phyloP scores from a whole-genome alignment of 2,888 invertebrate genomes.

The Archips crataeganus region DNA sequence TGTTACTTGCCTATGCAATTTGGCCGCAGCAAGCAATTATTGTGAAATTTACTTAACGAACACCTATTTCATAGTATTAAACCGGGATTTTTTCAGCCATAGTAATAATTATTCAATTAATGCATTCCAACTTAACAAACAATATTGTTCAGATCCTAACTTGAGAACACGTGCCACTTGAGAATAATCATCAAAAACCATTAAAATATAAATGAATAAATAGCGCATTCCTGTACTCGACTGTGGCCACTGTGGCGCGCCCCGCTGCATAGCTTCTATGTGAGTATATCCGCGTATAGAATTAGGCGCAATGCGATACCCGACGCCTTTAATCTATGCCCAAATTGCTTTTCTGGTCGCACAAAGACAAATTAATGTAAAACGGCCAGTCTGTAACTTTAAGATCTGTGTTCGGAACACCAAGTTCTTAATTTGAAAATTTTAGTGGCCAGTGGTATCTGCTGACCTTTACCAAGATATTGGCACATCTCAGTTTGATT shows the following conservation, averaged over 20 bases:
- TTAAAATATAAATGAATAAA: conserved; percentile 1
- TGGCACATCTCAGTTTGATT: no score
- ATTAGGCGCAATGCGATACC: conserved; percentile 60
- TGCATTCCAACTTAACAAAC: no score
- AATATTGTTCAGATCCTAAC: no score
- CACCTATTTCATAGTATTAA: no score
- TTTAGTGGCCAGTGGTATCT: not conserved
- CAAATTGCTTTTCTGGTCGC: conserved; percentile 18
- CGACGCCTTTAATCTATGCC: conserved; percentile 43
- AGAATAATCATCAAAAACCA: not conserved
- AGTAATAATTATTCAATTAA: no score
- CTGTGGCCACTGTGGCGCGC: conserved; percentile 53
- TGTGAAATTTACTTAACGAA: no score
- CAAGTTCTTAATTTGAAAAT: not conserved
- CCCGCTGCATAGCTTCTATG: conserved; percentile 57
- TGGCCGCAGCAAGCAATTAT: no score
- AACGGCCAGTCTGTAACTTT: not conserved
- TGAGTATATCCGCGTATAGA: conserved; percentile 62
- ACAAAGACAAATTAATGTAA: conserved; percentile 4
- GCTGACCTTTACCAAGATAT: no score
- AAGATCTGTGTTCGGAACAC: not conserved
- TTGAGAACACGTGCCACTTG: no score
- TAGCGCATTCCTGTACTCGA: conserved; percentile 20
- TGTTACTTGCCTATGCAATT: no score
- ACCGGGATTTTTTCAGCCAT: no score